Evolutionary conservation across 35 echinoderm and acorn worm genomes (phyloP), one percentile per base, ranked within the genome.

Genomic region (Hemicentrotus pulcherrimus): DNA sequence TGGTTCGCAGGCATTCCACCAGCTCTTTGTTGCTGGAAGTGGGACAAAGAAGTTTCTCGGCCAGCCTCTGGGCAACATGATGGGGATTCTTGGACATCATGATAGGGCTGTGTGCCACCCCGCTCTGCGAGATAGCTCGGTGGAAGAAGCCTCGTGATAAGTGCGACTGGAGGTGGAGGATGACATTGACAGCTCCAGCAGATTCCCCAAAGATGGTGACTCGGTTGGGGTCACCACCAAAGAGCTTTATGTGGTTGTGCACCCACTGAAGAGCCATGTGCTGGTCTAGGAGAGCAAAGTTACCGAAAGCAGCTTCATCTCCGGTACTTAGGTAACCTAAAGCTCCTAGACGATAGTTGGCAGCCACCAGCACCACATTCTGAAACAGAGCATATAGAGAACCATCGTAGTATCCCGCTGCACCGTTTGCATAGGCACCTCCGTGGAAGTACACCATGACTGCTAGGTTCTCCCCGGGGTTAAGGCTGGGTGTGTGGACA

Each of bases 181-280:
- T 86, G 18, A 96, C 95, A 46, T 91, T 95, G 86, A 99, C 96
- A 14, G 92, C 98, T 15, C 98, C 98, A 30, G 97, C 94, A 12
- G 98, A 99, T 52, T 98, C 97, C 1, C 98, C 97, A 97, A 97
- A 91, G 61, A 99, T 97, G 46, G 98, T 98, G 24, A 99, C 91
- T 24, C 91, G 47, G 14, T 94, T 52, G 35, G 91, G 94, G 86
- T 98, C 95, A 52, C 98, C 98, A 52, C 98, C 98, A 95, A 99
- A 99, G 31, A 91, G 31, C 11, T 95, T 94, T 47, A 99, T 99
- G 92, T 99, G 96, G 46, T 94, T 88, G 85, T 97, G 95, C 4
- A 99, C 94, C 98, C 98, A 99, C 47, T 89, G 94, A 7, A 98
- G 78, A 16, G 96, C 98, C 50, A 97, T 86, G 14, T 95, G 91